A percentile compares a stretch with the other conserved stretches of the same genome.
Evolutionary conservation across 2,113 vertebrate species (phyloP).

Genomic region (Heterotilapia buettikoferi): DNA sequence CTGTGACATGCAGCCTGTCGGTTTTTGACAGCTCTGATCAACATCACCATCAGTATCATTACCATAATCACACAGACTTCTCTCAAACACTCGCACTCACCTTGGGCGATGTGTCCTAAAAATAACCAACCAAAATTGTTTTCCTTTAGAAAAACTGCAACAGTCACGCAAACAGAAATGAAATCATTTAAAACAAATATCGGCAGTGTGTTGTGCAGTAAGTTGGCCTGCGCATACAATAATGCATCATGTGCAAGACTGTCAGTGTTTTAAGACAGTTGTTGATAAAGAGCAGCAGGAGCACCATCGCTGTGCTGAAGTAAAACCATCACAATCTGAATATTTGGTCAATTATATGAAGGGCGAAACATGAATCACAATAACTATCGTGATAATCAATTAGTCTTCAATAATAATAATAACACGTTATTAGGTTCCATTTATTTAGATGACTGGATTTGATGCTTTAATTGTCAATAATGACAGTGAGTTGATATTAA

Average conservation of each 20-base stretch:
- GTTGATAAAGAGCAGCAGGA: not conserved
- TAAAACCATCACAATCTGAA: not conserved
- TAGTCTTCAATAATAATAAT: not conserved
- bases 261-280: not conserved
- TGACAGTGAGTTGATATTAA: not conserved
- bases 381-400: not conserved
- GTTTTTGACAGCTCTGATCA: conserved; percentile 34
- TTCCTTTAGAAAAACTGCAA: not conserved
- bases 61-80: conserved; percentile 16
- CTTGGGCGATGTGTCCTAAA: not conserved
- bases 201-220: not conserved
- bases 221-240: not conserved
- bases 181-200: not conserved
- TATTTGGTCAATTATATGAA: not conserved
- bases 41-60: conserved; percentile 13
- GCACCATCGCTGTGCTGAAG: not conserved
- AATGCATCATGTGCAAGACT: not conserved
- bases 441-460: not conserved
- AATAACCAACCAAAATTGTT: not conserved
- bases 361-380: not conserved
- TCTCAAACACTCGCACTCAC: not conserved
- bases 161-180: not conserved
- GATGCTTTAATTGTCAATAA: not conserved
- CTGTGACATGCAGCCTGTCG: conserved; percentile 1
- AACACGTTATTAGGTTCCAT: not conserved